phyloP scores from a whole-genome alignment of 2,797 vertebrate species.

The Chloroceryle amazona region DNA sequence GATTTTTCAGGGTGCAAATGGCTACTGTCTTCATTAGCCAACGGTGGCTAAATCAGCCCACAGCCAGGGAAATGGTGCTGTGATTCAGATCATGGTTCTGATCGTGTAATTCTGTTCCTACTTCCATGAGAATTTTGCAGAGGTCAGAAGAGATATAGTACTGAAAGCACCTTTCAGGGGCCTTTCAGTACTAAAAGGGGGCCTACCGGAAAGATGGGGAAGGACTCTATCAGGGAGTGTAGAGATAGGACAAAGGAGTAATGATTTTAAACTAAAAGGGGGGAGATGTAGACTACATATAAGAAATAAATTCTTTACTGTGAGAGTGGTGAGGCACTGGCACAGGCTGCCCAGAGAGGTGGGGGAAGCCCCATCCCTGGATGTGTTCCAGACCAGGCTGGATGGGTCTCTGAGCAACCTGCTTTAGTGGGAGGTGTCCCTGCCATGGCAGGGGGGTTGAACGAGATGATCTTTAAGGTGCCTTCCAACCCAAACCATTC shows the following conservation, averaged over 20 bases:
- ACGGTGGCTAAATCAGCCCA: neutral
- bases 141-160: neutral
- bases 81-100: neutral
- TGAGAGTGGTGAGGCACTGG: neutral
- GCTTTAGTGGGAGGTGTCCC: neutral
- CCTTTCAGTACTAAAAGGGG: no score
- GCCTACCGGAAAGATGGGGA: neutral
- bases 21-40: neutral
- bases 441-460: neutral
- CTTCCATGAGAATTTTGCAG: neutral
- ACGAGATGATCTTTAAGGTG: neutral
- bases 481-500: neutral
- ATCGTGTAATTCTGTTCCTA: neutral
- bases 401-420: neutral
- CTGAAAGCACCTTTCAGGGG: no score
- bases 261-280: neutral
- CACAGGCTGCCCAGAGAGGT: neutral
- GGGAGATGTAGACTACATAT: neutral
- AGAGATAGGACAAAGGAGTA: neutral
- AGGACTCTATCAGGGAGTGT: neutral
- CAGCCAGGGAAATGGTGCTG: neutral
- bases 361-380: neutral
- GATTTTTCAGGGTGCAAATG: neutral
- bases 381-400: neutral
- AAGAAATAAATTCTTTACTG: neutral